Conservation (phyloP, 2,888 invertebrate genomes). For the Anarsia innoxiella region DNA sequence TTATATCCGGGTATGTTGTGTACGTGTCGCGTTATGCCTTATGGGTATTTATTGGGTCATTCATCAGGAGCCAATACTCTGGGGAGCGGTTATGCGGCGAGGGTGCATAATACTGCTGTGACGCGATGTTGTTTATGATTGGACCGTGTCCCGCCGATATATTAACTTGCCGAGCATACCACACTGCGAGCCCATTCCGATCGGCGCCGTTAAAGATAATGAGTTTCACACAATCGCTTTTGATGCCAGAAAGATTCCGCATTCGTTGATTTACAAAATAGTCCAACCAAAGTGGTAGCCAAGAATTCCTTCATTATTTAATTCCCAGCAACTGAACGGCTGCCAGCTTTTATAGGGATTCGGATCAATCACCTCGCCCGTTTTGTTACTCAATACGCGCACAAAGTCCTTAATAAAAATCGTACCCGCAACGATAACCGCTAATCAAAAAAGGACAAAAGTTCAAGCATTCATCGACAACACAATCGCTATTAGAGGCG, state of each 20-base stretch:
- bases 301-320: slow-evolving; percentile 3
- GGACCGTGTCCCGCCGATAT: slow-evolving; percentile 49
- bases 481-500: slow-evolving; percentile 47
- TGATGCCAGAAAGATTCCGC: slow-evolving; percentile 2
- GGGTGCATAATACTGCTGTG: slow-evolving; percentile 66
- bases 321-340: slow-evolving; percentile 7
- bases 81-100: slow-evolving; percentile 64
- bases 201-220: slow-evolving; percentile 13
- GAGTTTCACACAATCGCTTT: slow-evolving; percentile 9
- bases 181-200: slow-evolving; percentile 15
- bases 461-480: slow-evolving; percentile 64
- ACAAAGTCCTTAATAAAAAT: slow-evolving; percentile 45
- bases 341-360: slow-evolving; percentile 13
- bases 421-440: slow-evolving; percentile 51
- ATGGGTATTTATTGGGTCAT: slow-evolving; percentile 73
- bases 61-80: slow-evolving; percentile 65
- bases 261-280: slow-evolving; percentile 4
- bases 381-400: slow-evolving; percentile 22
- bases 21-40: slow-evolving; percentile 69
- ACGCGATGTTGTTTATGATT: slow-evolving; percentile 58
- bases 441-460: slow-evolving; percentile 68
- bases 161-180: slow-evolving; percentile 46
- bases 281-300: neutral
- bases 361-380: slow-evolving; percentile 9
- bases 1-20: slow-evolving; percentile 67